phyloP scores from a whole-genome alignment of 2,797 vertebrate genomes.

The Rhinoraja longicauda region DNA sequence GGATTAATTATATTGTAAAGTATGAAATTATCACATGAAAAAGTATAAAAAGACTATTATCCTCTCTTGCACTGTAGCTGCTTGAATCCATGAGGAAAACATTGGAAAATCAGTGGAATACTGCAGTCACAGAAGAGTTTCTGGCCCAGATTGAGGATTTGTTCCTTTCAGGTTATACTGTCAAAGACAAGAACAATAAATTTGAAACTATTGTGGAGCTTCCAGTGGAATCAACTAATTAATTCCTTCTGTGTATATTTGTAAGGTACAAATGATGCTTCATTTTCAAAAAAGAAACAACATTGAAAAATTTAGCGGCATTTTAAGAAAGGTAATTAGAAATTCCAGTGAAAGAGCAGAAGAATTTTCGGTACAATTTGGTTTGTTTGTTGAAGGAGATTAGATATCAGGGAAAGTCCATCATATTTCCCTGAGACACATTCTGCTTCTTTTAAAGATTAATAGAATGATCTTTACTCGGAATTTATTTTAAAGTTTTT shows the following conservation, averaged over 20 bases:
- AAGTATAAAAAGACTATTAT: background rate
- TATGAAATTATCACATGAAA: background rate
- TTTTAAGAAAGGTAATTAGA: background rate
- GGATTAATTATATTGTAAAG: background rate
- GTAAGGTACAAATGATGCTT: background rate
- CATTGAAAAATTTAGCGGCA: background rate
- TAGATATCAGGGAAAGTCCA: background rate
- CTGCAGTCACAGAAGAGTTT: conserved; percentile 71
- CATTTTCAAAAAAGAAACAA: background rate
- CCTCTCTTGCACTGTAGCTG: conserved; percentile 63
- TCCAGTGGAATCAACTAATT: conserved; percentile 39
- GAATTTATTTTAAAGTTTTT: background rate
- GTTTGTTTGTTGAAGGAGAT: background rate
- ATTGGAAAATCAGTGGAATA: conserved; percentile 69
- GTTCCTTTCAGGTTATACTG: conserved; percentile 72
- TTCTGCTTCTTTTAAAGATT: background rate
- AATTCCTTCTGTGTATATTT: background rate
- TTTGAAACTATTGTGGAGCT: conserved; percentile 50
- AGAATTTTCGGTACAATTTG: conserved; percentile 5
- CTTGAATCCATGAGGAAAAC: conserved; percentile 81
- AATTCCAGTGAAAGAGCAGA: background rate
- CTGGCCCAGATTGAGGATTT: conserved; percentile 78
- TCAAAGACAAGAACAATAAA: conserved; percentile 49
- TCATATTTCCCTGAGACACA: background rate
- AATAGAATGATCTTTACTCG: background rate